phyloP scores from a whole-genome alignment of 1,140 invertebrate species.

The Pseudomyrmex flavicornis region DNA sequence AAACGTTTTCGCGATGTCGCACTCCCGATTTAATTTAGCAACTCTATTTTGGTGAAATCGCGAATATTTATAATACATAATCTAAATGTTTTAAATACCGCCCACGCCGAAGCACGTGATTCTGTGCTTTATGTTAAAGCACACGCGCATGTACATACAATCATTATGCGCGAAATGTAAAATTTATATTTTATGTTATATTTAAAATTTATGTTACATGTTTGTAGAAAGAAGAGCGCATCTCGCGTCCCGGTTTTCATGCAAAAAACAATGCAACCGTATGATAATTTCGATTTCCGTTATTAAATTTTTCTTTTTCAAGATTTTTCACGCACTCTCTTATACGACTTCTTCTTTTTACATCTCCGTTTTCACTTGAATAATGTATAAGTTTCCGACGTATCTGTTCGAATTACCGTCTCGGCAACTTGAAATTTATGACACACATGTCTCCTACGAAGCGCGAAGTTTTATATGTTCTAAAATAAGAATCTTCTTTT shows the following conservation, averaged over 20 bases:
- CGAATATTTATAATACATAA: too few relatives aligned
- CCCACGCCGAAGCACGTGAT: too few relatives aligned
- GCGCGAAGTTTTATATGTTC: background rate
- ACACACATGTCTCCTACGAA: background rate
- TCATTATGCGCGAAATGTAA: too few relatives aligned
- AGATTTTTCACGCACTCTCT: background rate
- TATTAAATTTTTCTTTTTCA: background rate
- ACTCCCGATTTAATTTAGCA: too few relatives aligned
- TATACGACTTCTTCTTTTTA: background rate
- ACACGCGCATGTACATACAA: too few relatives aligned
- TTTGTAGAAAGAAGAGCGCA: background rate
- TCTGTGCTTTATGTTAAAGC: too few relatives aligned
- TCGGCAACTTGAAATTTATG: conserved; percentile 39
- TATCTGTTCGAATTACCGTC: conserved; percentile 44
- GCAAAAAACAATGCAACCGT: background rate
- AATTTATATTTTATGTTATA: too few relatives aligned
- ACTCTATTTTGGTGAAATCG: too few relatives aligned
- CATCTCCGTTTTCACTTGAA: conserved; percentile 36
- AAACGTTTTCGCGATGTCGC: too few relatives aligned
- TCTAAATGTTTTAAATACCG: too few relatives aligned
- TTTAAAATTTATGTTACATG: too few relatives aligned
- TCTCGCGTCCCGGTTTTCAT: background rate
- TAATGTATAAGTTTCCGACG: conserved; percentile 48
- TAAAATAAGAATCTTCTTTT: background rate
- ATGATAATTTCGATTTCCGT: background rate